Conservation (phyloP, 2,797 vertebrate species). For the Sebastes trivittatus region DNA sequence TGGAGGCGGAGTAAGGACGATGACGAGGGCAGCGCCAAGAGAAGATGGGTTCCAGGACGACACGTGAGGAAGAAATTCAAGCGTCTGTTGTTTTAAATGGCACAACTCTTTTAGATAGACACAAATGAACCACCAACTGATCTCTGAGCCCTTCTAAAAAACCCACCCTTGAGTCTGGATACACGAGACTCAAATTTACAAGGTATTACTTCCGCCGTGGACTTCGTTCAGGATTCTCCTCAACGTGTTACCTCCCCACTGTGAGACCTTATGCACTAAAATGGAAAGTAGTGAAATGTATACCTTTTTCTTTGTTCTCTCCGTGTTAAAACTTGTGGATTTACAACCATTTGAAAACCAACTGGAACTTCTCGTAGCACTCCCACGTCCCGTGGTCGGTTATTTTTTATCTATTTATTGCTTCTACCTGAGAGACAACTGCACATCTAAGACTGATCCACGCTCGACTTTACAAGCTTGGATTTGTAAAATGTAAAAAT, state of each 20-base stretch:
- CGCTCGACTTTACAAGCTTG: conserved; percentile 57
- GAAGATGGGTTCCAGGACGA: not conserved
- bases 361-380: conserved; percentile 35
- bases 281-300: conserved; percentile 36
- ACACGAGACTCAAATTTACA: conserved; percentile 5
- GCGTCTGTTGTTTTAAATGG: conserved; percentile 50
- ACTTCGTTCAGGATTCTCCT: conserved; percentile 58
- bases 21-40: not conserved
- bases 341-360: conserved; percentile 20
- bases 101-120: conserved; percentile 61
- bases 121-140: conserved; percentile 22
- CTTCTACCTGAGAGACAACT: conserved; percentile 38
- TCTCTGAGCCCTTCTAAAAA: conserved; percentile 45
- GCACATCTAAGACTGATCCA: conserved; percentile 47
- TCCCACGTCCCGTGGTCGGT: conserved; percentile 10
- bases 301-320: conserved; percentile 25
- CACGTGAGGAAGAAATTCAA: not conserved
- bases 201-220: conserved; percentile 39
- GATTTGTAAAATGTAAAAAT: conserved; percentile 75
- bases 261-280: conserved; percentile 66
- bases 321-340: conserved; percentile 29
- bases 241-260: conserved; percentile 67
- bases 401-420: conserved; percentile 21
- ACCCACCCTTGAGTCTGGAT: conserved; percentile 12
- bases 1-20: conserved; percentile 5